phyloP scores from a whole-genome alignment of 1,140 invertebrate genomes.

The Plodia interpunctella region DNA sequence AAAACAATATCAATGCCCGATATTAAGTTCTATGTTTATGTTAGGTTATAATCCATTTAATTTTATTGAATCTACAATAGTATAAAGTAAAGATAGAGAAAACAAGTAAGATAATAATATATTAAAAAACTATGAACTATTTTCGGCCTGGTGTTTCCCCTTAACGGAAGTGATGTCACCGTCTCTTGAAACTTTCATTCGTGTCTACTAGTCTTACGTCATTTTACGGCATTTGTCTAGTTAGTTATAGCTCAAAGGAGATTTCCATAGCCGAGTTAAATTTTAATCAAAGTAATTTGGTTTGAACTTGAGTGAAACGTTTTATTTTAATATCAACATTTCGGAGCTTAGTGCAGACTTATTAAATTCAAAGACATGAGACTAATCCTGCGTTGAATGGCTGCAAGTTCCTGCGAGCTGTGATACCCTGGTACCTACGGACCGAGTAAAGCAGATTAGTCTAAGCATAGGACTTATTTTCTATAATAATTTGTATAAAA shows the following conservation, averaged over 20 bases:
- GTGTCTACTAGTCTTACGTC: neutral
- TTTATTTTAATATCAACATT: constrained; percentile 1
- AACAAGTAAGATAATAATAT: no score
- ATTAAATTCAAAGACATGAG: constrained; percentile 1
- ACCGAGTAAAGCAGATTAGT: neutral
- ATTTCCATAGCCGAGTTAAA: neutral
- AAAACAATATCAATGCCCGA: no score
- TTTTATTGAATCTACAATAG: no score
- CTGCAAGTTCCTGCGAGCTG: neutral
- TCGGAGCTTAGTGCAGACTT: neutral
- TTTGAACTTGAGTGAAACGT: neutral
- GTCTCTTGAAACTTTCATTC: neutral
- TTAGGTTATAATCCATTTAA: no score
- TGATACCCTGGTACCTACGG: neutral
- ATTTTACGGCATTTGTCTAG: neutral
- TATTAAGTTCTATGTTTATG: no score
- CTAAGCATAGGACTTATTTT: neutral
- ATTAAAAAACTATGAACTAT: no score
- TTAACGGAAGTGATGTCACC: neutral
- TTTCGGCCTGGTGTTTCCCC: no score
- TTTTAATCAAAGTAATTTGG: constrained; percentile 3
- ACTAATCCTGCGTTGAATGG: constrained; percentile 1
- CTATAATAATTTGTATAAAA: no score
- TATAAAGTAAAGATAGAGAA: no score
- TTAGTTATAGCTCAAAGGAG: neutral